These are phyloP conservation scores for Ophioninae sp. DNA, from an alignment of 2,888 invertebrate genomes.

Conservation along the genomic window DNA sequence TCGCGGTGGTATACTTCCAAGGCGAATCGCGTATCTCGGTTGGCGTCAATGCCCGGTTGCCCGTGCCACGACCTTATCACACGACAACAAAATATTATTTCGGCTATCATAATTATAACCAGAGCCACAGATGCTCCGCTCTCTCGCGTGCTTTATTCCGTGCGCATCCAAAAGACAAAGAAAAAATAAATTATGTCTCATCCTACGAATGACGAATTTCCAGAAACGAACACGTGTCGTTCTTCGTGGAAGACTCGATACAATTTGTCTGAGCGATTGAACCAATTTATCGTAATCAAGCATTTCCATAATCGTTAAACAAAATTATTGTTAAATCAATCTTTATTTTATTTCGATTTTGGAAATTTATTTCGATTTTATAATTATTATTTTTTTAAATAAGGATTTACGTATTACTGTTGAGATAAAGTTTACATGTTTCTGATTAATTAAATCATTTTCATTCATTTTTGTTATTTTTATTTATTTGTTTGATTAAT, in stretches of 20 bases:
- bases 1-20: conserved; percentile 14
- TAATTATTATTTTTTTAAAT: neutral
- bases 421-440: neutral
- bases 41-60: conserved; percentile 74
- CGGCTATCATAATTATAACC: conserved; percentile 57
- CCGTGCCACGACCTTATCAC: conserved; percentile 75
- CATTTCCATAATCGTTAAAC: neutral
- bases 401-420: neutral
- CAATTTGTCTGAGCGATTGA: neutral
- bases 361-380: neutral
- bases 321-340: too few relatives aligned
- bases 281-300: neutral
- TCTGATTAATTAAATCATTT: too few relatives aligned
- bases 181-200: neutral
- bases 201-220: neutral
- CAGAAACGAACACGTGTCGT: neutral
- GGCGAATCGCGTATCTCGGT: conserved; percentile 45
- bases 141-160: neutral
- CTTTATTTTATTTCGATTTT: too few relatives aligned
- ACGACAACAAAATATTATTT: conserved; percentile 60
- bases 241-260: neutral
- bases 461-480: too few relatives aligned
- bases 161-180: neutral
- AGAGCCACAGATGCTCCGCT: neutral
- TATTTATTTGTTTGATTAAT: too few relatives aligned